These are phyloP conservation scores for Habrosyne pyritoides DNA, from an alignment of 2,888 invertebrate genomes.

Conservation along the genomic window DNA sequence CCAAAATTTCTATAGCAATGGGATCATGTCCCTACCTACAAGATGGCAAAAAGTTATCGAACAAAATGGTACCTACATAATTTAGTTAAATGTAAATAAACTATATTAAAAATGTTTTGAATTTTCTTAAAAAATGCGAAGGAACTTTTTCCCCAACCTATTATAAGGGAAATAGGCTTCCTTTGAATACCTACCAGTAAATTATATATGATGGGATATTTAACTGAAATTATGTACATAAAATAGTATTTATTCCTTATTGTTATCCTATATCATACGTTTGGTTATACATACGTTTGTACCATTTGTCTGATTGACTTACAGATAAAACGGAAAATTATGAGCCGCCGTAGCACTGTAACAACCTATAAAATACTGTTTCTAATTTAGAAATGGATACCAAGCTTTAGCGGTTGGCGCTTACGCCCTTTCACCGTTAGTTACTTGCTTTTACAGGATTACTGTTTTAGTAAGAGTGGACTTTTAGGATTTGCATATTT, in stretches of 20 bases:
- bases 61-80: too few species aligned
- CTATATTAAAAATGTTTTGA: too few species aligned
- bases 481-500: slow-evolving; percentile 8
- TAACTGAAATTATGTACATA: not conserved
- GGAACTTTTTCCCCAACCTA: too few species aligned
- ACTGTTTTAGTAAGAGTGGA: slow-evolving; percentile 25
- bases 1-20: too few species aligned
- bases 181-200: too few species aligned
- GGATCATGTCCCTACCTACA: too few species aligned
- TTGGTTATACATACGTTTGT: slow-evolving; percentile 15
- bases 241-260: not conserved
- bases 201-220: not conserved
- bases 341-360: slow-evolving; percentile 32
- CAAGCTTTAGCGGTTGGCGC: slow-evolving; percentile 13
- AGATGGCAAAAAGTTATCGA: too few species aligned
- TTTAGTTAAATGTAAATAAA: too few species aligned
- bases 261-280: slow-evolving; percentile 17
- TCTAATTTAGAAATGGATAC: slow-evolving; percentile 53
- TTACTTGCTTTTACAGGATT: slow-evolving; percentile 27
- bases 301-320: slow-evolving; percentile 48
- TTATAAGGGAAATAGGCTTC: too few species aligned
- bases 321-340: slow-evolving; percentile 45
- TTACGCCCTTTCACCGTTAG: slow-evolving; percentile 23
- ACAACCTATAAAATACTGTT: slow-evolving; percentile 45
- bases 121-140: too few species aligned